These are phyloP conservation scores for Xiphorhynchus elegans DNA, from an alignment of 2,113 vertebrate species.

Conservation along the genomic window DNA sequence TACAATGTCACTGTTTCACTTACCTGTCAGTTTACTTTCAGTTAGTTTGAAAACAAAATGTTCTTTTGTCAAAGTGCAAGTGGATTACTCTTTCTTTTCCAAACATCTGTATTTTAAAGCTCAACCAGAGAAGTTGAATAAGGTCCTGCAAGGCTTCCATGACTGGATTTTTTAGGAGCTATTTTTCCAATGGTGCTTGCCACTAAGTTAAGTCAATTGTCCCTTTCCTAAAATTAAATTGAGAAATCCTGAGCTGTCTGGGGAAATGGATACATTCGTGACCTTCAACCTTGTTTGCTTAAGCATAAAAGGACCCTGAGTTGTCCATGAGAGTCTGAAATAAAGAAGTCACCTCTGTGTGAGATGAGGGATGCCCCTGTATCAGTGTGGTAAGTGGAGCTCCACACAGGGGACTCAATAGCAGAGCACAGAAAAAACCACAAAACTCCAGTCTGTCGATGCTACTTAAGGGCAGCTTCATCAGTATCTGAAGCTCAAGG, in stretches of 20 bases:
- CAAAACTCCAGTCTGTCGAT: background rate
- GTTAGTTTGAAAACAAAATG: background rate
- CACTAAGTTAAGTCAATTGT: background rate
- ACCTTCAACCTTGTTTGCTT: background rate
- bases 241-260: background rate
- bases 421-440: background rate
- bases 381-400: background rate
- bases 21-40: background rate
- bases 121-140: background rate
- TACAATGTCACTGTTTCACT: background rate
- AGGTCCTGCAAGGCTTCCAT: background rate
- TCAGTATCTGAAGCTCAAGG: accelerated
- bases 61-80: background rate
- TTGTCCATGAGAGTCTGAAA: background rate
- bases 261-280: background rate
- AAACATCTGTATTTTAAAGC: background rate
- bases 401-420: accelerated
- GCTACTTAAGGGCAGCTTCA: background rate
- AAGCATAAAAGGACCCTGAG: background rate
- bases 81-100: background rate
- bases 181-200: background rate
- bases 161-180: background rate
- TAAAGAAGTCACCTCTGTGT: background rate
- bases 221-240: background rate
- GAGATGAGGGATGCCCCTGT: background rate